A percentile compares a stretch with the other conserved stretches of the same genome.
These are phyloP conservation scores for Thunnus maccoyii DNA, from an alignment of 2,113 vertebrate species.

Conservation along the genomic window DNA sequence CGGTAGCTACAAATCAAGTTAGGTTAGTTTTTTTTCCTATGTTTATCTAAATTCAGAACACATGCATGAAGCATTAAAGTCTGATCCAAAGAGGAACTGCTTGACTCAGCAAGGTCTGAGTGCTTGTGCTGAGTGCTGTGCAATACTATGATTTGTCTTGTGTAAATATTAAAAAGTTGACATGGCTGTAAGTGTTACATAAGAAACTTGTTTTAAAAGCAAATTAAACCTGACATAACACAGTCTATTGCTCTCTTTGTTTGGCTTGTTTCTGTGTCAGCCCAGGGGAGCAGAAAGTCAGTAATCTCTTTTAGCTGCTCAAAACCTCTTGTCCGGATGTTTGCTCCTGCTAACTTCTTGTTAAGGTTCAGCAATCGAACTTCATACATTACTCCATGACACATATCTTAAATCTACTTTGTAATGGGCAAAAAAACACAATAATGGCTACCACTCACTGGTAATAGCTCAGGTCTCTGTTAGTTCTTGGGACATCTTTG, in stretches of 20 bases:
- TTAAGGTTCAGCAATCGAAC: neutral
- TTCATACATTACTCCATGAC: neutral
- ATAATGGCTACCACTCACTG: slow-evolving; percentile 73
- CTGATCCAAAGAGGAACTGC: too few relatives aligned
- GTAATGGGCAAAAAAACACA: neutral
- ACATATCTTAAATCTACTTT: neutral
- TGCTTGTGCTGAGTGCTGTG: too few relatives aligned
- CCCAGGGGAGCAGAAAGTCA: neutral
- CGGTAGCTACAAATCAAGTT: neutral
- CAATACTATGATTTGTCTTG: neutral
- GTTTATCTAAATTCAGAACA: neutral
- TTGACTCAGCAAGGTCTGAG: too few relatives aligned
- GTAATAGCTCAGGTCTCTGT: slow-evolving; percentile 84
- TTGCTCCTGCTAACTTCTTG: neutral
- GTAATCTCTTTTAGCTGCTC: neutral
- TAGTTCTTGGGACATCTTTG: slow-evolving; percentile 87
- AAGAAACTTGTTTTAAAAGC: too few relatives aligned
- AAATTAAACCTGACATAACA: neutral
- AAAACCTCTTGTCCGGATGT: neutral
- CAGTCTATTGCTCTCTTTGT: neutral
- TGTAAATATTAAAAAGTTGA: neutral
- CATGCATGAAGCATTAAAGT: too few relatives aligned
- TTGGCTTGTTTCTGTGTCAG: neutral
- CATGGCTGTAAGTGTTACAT: too few relatives aligned
- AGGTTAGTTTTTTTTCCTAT: neutral